Evolutionary conservation across 2,113 vertebrate genomes (phyloP).

Genomic region (Cichladusa arquata): DNA sequence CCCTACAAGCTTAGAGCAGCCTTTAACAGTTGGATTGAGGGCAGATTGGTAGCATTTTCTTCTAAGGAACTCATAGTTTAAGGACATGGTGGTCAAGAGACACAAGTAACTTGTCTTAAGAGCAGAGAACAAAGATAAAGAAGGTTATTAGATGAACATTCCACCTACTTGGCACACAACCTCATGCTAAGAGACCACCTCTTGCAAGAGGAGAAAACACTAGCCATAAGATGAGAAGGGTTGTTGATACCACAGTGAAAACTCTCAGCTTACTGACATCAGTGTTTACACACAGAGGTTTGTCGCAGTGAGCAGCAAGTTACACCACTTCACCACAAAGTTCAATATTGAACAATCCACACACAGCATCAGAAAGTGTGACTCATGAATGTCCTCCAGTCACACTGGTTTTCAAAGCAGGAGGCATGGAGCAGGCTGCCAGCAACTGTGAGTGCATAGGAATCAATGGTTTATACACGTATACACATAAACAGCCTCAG

Average conservation of each 20-base stretch:
- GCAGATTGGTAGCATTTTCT: neutral
- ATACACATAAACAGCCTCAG: neutral
- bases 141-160: neutral
- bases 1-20: neutral
- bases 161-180: neutral
- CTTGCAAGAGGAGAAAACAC: neutral
- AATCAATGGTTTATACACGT: neutral
- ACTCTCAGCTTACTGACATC: neutral
- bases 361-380: neutral
- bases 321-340: neutral
- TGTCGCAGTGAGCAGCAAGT: neutral
- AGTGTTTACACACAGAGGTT: neutral
- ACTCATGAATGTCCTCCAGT: constrained; percentile 31
- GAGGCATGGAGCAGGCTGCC: constrained; percentile 11
- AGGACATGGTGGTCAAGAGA: neutral
- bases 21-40: neutral
- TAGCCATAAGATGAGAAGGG: neutral
- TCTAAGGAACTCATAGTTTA: neutral
- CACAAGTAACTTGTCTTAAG: neutral
- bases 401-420: constrained; percentile 7
- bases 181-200: neutral
- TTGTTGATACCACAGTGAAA: neutral
- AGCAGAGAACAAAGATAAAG: neutral
- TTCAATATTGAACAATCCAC: constrained; percentile 36
- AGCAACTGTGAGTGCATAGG: neutral